Conservation (phyloP, 2,113 vertebrate species). For the Taurulus bubalis region DNA sequence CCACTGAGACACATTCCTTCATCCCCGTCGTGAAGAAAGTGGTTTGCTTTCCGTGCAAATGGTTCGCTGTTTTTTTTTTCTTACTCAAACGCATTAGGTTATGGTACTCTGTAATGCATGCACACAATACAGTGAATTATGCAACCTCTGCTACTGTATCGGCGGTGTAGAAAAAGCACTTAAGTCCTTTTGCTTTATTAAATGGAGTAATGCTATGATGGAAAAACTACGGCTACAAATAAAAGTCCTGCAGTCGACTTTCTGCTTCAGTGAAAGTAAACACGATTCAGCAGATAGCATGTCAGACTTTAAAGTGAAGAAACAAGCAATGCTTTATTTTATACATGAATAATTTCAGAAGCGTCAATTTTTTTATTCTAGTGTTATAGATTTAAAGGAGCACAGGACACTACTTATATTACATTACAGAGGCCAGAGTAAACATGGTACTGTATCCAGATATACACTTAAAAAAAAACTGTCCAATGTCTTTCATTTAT, state of each 20-base stretch:
- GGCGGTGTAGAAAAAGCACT: neutral
- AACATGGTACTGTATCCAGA: too few relatives aligned
- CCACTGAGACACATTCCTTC: conserved; percentile 5
- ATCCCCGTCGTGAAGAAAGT: conserved; percentile 15
- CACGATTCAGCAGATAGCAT: neutral
- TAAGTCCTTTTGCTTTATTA: neutral
- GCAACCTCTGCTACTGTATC: neutral
- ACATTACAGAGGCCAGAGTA: too few relatives aligned
- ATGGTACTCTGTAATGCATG: conserved; percentile 17
- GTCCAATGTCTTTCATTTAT: too few relatives aligned
- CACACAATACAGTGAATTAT: conserved; percentile 14
- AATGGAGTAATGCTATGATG: neutral
- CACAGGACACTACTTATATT: too few relatives aligned
- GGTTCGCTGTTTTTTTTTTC: neutral
- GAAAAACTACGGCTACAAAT: neutral
- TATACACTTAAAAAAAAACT: too few relatives aligned
- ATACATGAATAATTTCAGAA: too few relatives aligned
- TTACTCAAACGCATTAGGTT: neutral
- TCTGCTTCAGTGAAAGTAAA: neutral
- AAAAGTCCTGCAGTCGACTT: conserved; percentile 5
- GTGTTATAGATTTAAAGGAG: too few relatives aligned
- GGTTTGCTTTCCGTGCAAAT: neutral
- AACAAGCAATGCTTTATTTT: too few relatives aligned
- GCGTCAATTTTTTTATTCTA: too few relatives aligned
- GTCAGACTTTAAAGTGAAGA: neutral